Base-by-base conservation (phyloP, 2,113 vertebrate species). In the Pao palembangensis region DNA sequence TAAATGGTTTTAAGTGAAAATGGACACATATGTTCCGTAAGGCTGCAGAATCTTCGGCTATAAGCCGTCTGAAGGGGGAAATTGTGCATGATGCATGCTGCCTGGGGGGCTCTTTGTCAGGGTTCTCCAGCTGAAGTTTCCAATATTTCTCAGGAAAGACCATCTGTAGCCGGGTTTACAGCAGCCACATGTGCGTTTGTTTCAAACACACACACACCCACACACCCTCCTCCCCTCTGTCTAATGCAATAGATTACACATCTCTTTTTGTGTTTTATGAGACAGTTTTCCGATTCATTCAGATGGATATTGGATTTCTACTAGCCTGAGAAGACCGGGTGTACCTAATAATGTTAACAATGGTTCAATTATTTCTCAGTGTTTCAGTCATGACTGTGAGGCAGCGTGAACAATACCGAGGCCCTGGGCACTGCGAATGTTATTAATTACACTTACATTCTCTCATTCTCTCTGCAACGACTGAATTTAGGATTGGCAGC, bases 31-130 rank as follows among this genome's bases (percentile, higher is more conserved):
- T 82, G 79, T 81, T 81, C 49, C 60, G 64, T 51, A 69, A 82
- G 80, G 69, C 79, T 71, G 18, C 2, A 51, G 57, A 69, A 68
- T 58, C 74, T 81, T 61, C 70, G 50, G 66, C 79, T 56, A 66
- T 79, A 76, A 87, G 79, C 79, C 23, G 25, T 76, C 34, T 80
- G 76, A 82, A 78, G 60, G 84, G 53, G 67, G 72, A 62, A 75
- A 71, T 80, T 77, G 76, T 72, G 78, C 66, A 69, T 63, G 67
- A 78, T 75, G 67, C 73, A 68, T 79, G 52, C 61, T 83, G 73
- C 74, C 78, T 69, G 23, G 8, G 67, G 70, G 76, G 46, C 57
- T 50, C 52, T 54, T 51, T 20, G 55, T 57, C 41, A 44, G 28
- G 58, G 52, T 61, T 61, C 61, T 69, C 52, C 8, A 38, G 34